phyloP scores from a whole-genome alignment of 2,888 invertebrate genomes.

The Brachyptera putata region DNA sequence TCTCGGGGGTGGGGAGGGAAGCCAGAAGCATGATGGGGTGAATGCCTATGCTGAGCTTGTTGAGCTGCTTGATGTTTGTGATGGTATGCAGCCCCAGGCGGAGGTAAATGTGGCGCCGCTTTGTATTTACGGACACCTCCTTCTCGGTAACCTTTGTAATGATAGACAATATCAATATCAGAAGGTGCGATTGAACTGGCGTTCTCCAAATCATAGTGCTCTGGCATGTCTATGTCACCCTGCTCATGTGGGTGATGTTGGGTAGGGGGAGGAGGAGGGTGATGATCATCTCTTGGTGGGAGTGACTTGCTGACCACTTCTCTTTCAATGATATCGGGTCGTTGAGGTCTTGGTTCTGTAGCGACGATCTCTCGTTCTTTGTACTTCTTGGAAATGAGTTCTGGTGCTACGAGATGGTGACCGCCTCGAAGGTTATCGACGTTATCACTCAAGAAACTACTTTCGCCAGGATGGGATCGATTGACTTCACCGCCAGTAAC shows the following conservation, averaged over 20 bases:
- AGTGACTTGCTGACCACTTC: constrained; percentile 83
- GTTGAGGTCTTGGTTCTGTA: constrained; percentile 61
- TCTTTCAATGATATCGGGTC: constrained; percentile 91
- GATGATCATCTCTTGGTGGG: constrained; percentile 71
- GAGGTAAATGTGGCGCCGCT: constrained; percentile 59
- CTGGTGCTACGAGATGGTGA: constrained; percentile 79
- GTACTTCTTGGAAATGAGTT: constrained; percentile 81
- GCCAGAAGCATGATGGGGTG: constrained; percentile 70
- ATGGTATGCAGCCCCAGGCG: constrained; percentile 67
- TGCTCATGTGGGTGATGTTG: constrained; percentile 64
- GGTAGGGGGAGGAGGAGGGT: constrained; percentile 70
- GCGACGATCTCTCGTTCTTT: constrained; percentile 76
- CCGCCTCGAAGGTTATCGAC: constrained; percentile 69
- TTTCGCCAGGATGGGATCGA: constrained; percentile 46
- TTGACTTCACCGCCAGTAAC: constrained; percentile 61
- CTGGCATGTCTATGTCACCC: constrained; percentile 77
- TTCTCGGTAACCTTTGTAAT: constrained; percentile 90
- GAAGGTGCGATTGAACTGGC: constrained; percentile 97
- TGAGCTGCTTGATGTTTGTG: constrained; percentile 62
- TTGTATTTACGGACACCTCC: constrained; percentile 82
- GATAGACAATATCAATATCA: constrained; percentile 94
- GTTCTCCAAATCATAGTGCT: constrained; percentile 95
- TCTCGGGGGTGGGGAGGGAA: constrained; percentile 53
- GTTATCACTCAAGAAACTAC: constrained; percentile 63
- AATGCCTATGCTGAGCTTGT: constrained; percentile 64